phyloP scores from a whole-genome alignment of 2,888 invertebrate genomes.

The Limnephilus lunatus region DNA sequence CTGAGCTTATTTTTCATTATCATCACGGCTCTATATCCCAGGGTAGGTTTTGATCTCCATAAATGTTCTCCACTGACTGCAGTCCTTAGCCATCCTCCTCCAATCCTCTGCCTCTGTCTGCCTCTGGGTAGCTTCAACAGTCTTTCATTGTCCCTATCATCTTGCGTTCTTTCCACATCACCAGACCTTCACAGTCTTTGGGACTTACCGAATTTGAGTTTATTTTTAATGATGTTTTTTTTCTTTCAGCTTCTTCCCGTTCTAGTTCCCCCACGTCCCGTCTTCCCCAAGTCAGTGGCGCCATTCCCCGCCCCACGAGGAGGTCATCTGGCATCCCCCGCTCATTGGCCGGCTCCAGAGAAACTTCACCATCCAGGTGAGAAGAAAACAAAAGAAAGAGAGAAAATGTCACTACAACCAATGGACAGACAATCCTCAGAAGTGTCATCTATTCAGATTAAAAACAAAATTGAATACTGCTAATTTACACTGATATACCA shows the following conservation, averaged over 20 bases:
- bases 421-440: not conserved
- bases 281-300: slow-evolving; percentile 82
- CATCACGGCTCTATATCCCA: no score
- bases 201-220: not conserved
- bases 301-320: slow-evolving; percentile 77
- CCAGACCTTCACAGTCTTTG: no score
- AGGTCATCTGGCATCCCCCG: slow-evolving; percentile 79
- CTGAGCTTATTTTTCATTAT: not conserved
- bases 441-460: no score
- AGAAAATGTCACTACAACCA: not conserved
- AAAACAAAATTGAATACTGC: no score
- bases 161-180: no score
- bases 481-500: no score
- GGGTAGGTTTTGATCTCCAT: no score
- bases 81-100: no score
- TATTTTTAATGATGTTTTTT: not conserved
- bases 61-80: no score
- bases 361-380: slow-evolving; percentile 81
- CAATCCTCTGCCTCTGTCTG: no score
- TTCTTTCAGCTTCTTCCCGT: slow-evolving; percentile 88
- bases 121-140: no score
- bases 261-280: slow-evolving; percentile 96
- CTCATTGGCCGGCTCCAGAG: slow-evolving; percentile 82
- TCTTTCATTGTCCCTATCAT: no score
- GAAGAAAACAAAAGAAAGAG: not conserved